Base-by-base conservation (phyloP, 2,113 vertebrate genomes). In the Riparia riparia region DNA sequence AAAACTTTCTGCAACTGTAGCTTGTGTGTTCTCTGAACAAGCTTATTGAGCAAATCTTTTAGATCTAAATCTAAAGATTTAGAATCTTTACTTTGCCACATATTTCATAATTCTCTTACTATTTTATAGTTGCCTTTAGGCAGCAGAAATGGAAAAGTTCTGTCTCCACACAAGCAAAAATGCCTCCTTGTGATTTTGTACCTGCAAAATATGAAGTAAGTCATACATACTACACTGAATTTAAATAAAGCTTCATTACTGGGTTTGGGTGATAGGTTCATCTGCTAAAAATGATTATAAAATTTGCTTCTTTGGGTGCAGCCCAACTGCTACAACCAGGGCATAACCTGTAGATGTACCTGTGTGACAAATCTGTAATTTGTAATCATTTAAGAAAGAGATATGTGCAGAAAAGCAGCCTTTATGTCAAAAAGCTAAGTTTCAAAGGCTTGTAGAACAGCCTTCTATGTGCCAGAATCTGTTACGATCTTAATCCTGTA, bases 101-200 rank as follows among this genome's bases (percentile, higher is more conserved):
- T 37, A n/a, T 78, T 81, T 81, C 15, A 14, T 91, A 58, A 80
- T 61, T 42, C 50, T 92, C 3, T 50, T 93, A 84, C 44, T 85
- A 26, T 95, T 86, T 80, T 51, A 28, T 86, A 98, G 98, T 97
- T 95, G 89, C 86, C 78, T 94, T 93, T 94, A 97, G 96, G 97
- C 97, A 98, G 70, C 98, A 98, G 87, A 91, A 64, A 81, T 96
- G 86, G 97, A 98, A 93, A 70, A 86, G 69, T 10, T 51, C 60
- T 22, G 72, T 82, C 34, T 96, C 96, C 79, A 54, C 17, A 88
- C 89, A 83, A 42, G 97, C 97, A 65, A 96, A 96, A 90, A 99
- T 99, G 99, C 99, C 99, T n/a, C 96, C 98, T 1, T 99, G 99
- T 86, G 97, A 98, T 96, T 99, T 99, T 94, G 96, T 83, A 58